Conservation (phyloP, 2,888 invertebrate species). For the Melanostoma scalare region DNA sequence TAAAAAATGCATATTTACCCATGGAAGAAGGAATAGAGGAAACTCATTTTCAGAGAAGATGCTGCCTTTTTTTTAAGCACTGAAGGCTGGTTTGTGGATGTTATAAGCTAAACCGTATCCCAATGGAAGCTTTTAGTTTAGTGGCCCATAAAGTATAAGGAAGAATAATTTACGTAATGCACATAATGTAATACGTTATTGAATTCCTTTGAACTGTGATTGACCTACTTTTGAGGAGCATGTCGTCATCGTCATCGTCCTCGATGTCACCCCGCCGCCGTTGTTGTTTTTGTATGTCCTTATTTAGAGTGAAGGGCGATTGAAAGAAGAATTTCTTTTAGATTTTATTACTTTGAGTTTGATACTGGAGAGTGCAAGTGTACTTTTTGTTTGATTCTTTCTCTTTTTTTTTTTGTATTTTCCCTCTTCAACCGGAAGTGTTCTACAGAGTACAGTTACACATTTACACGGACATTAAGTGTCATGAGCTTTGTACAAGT, state of each 20-base stretch:
- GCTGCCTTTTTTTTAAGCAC: slow-evolving; percentile 29
- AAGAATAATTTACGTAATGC: slow-evolving; percentile 63
- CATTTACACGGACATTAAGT: no score
- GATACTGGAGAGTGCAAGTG: slow-evolving; percentile 47
- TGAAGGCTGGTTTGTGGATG: slow-evolving; percentile 23
- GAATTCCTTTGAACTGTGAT: slow-evolving; percentile 72
- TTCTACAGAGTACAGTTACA: no score
- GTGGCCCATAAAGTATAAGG: slow-evolving; percentile 57
- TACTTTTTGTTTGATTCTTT: slow-evolving; percentile 7
- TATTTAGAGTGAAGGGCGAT: slow-evolving; percentile 17
- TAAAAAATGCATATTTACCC: slow-evolving; percentile 43
- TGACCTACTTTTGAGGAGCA: slow-evolving; percentile 64
- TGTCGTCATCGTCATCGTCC: slow-evolving; percentile 22
- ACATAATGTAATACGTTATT: slow-evolving; percentile 61
- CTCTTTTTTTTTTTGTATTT: slow-evolving; percentile 26
- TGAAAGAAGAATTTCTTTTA: slow-evolving; percentile 33
- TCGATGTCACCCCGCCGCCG: slow-evolving; percentile 8
- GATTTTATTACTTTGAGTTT: slow-evolving; percentile 38
- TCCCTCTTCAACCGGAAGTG: no score
- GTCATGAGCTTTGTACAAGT: no score
- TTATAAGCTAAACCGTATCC: slow-evolving; percentile 15
- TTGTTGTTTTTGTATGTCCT: not conserved
- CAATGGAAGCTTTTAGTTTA: slow-evolving; percentile 56
- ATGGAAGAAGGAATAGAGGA: not conserved
- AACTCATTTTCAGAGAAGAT: slow-evolving; percentile 20